Evolutionary conservation across 2,113 vertebrate genomes (phyloP), one percentile per base, ranked within the genome.

Genomic region (Caretta caretta): DNA sequence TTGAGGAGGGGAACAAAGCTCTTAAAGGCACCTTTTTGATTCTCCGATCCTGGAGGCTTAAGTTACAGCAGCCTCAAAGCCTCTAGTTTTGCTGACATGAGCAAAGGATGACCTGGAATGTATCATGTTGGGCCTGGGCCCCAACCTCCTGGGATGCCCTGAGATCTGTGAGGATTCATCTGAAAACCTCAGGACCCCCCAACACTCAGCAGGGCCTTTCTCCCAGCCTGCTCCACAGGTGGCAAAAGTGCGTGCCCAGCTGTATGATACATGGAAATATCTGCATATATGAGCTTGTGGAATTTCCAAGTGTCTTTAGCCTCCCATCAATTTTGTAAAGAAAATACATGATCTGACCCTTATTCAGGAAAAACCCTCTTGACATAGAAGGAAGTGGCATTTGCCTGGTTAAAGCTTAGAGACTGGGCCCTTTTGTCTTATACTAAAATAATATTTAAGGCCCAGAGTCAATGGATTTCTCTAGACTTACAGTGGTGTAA

Each of bases 381-480:
- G 53, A 53, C 72, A 75, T 0, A 93, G 84, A 10, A 87, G 87
- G 69, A 89, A 90, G 22, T 31, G 89, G 22, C 1, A 5, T 92
- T 84, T 84, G 93, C 46, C 57, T 80, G 42, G 75, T 42, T 31
- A 54, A 88, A 57, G 14, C 29, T 57, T 24, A 78, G 19, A 12
- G 85, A 10, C 13, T 78, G 76, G 48, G 46, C 90, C 13, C 48
- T 92, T 82, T 4, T 54, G 56, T 81, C 80, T 88, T 27, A 62
- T 92, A 90, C 78, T 93, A 88, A 88, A 7, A 75, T 35, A 35
- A 65, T 65, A 35, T 65, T 12, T 75, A 42, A 72, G n/a, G 9
- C 38, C 80, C 82, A 92, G 94, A 72, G 20, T 86, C 25, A 88
- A 79, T 72, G 50, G 56, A 94, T 24, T 59, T 91, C 8, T 88